Evolutionary conservation across 2,888 invertebrate species (phyloP).

Genomic region (Antitype chi): DNA sequence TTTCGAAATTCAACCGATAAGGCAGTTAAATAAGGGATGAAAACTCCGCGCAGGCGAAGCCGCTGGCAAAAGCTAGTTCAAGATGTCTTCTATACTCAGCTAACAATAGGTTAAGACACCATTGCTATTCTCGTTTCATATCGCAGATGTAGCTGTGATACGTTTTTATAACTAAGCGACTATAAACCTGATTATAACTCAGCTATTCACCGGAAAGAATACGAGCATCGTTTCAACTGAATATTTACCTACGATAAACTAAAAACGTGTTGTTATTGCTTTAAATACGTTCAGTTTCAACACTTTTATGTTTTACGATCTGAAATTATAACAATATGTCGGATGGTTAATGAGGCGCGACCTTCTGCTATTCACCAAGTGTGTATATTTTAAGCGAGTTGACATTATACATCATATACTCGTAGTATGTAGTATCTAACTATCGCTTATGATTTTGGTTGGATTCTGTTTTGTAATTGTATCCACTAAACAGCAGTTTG

Average conservation of each 20-base stretch:
- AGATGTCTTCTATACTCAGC: constrained; percentile 48
- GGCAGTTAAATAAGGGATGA: too few species aligned
- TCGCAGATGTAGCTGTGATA: constrained; percentile 72
- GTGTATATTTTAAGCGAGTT: constrained; percentile 24
- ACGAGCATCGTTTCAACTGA: constrained; percentile 75
- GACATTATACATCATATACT: constrained; percentile 15
- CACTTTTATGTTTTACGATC: constrained; percentile 70
- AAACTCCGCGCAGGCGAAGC: too few species aligned
- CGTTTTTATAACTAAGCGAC: constrained; percentile 75
- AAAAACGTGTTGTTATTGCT: constrained; percentile 76
- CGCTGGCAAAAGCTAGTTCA: too few species aligned
- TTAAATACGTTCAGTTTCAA: constrained; percentile 70
- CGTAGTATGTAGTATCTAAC: not conserved
- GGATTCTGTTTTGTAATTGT: constrained; percentile 34
- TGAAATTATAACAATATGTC: constrained; percentile 69
- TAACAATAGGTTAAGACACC: constrained; percentile 73
- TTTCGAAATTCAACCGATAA: too few species aligned
- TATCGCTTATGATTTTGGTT: constrained; percentile 13
- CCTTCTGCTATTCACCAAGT: constrained; percentile 33
- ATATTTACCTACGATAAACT: constrained; percentile 76
- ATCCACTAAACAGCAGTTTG: constrained; percentile 12
- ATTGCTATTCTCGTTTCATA: constrained; percentile 76
- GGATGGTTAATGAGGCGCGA: constrained; percentile 53
- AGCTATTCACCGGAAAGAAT: constrained; percentile 76
- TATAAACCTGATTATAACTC: constrained; percentile 79